phyloP scores from a whole-genome alignment of 2,113 vertebrate genomes.

The Ictidomys tridecemlineatus region DNA sequence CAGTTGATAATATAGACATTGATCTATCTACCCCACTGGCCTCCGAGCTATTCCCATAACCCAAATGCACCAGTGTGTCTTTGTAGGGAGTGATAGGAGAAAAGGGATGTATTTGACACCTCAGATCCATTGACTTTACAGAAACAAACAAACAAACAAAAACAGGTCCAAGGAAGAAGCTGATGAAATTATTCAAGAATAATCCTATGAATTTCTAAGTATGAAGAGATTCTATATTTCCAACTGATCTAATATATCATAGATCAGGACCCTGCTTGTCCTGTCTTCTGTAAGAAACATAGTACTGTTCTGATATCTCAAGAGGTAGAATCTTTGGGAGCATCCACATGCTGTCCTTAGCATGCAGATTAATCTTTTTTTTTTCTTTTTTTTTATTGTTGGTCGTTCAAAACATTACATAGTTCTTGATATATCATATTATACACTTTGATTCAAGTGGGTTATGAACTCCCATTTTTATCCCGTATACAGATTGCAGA shows the following conservation, averaged over 20 bases:
- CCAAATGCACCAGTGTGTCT: not conserved
- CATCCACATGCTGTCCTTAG: not conserved
- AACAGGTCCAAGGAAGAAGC: not conserved
- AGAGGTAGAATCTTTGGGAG: not conserved
- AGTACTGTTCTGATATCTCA: not conserved
- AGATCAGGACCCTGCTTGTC: not conserved
- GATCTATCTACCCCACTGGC: not conserved
- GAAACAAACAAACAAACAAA: not conserved
- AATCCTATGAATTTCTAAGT: not conserved
- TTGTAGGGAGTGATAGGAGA: not conserved
- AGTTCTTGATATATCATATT: too few species aligned
- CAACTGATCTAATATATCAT: not conserved
- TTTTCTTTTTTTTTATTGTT: too few species aligned
- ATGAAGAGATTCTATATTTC: not conserved
- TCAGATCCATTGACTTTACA: not conserved
- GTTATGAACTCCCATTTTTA: too few species aligned
- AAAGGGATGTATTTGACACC: not conserved
- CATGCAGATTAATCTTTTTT: not conserved
- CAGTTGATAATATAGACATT: not conserved
- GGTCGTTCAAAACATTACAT: too few species aligned
- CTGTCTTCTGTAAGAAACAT: not conserved
- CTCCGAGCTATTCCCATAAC: not conserved
- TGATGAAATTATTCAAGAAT: not conserved
- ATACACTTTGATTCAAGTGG: too few species aligned
- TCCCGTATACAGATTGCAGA: too few species aligned